phyloP scores from a whole-genome alignment of 2,888 invertebrate species.

The Apantesis nais region DNA sequence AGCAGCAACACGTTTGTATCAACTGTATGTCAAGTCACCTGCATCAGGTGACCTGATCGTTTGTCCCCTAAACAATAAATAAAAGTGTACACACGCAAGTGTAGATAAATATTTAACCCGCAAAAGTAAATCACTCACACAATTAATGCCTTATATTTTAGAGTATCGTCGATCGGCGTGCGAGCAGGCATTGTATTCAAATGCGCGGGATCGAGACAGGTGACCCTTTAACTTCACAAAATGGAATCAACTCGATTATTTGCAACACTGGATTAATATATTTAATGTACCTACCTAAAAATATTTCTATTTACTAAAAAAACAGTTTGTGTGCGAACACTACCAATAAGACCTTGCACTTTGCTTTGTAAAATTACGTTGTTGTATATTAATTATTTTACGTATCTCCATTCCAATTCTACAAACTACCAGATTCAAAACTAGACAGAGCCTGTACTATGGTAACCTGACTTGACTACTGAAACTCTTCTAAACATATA shows the following conservation, averaged over 20 bases:
- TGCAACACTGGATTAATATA: constrained; percentile 8
- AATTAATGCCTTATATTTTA: constrained; percentile 9
- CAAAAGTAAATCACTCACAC: constrained; percentile 10
- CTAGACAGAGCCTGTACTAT: too few relatives aligned
- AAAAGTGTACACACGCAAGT: background rate
- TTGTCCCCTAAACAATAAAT: background rate
- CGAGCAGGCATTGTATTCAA: constrained; percentile 65
- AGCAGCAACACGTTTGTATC: too few relatives aligned
- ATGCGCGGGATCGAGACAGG: constrained; percentile 51
- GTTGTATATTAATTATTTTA: background rate
- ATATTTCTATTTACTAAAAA: background rate
- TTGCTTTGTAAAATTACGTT: background rate
- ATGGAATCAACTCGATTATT: constrained; percentile 34
- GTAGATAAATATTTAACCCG: background rate
- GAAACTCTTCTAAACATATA: too few relatives aligned
- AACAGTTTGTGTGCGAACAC: background rate
- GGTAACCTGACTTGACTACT: too few relatives aligned
- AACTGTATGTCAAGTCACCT: too few relatives aligned
- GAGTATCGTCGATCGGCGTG: constrained; percentile 17
- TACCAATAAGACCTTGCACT: background rate
- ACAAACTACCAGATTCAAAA: background rate
- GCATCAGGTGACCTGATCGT: too few relatives aligned
- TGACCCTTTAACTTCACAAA: constrained; percentile 51
- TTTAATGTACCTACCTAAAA: background rate
- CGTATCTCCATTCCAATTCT: background rate